Percentiles rank a stretch among this genome's conserved stretches.
phyloP scores from a whole-genome alignment of 2,888 invertebrate species.

The Himalopsyche japonica region DNA sequence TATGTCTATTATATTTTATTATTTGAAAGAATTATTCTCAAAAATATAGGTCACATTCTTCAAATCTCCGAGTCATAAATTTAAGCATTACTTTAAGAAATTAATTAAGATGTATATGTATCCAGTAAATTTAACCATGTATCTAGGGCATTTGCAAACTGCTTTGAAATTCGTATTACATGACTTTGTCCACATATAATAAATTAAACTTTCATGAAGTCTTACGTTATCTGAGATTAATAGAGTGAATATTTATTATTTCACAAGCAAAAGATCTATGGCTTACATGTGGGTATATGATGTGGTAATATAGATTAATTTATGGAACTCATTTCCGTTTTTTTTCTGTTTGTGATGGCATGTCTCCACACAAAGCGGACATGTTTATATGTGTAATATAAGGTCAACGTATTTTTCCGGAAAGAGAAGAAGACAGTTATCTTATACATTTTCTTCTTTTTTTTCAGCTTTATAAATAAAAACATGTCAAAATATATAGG shows the following conservation, averaged over 20 bases:
- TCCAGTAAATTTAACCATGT: no score
- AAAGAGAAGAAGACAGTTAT: not conserved
- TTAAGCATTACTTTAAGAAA: no score
- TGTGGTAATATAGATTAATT: not conserved
- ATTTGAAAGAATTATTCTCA: no score
- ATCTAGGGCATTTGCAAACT: not conserved
- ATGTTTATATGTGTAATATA: not conserved
- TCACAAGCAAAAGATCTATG: not conserved
- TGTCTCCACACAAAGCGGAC: not conserved
- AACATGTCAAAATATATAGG: no score
- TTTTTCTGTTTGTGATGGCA: not conserved
- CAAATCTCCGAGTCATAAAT: no score
- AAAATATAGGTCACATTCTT: no score
- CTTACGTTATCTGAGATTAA: not conserved
- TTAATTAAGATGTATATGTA: no score
- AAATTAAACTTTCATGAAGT: not conserved
- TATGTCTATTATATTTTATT: no score
- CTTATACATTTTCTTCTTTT: not conserved
- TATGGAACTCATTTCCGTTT: not conserved
- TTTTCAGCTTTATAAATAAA: no score
- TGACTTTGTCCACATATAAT: not conserved
- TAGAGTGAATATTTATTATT: not conserved
- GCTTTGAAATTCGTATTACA: not conserved
- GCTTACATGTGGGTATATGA: not conserved
- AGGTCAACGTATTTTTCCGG: not conserved